Percentiles rank a stretch among this genome's conserved stretches.
Conservation (phyloP, 2,888 invertebrate genomes). For the Callosobruchus maculatus region DNA sequence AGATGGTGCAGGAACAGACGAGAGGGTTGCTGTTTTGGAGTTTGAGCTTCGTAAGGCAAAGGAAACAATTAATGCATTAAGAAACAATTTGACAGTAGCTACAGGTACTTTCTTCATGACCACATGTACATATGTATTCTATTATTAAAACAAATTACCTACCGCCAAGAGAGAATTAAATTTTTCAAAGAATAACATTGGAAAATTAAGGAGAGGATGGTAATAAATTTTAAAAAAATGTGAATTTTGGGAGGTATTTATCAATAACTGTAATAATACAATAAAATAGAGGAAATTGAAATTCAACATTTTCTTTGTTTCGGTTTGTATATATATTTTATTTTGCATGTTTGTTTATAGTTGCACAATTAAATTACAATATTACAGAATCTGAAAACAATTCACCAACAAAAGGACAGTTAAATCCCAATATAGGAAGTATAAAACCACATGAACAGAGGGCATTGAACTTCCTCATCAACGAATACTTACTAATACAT, state of each 20-base stretch:
- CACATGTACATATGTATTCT: no score
- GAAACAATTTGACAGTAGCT: conserved; percentile 78
- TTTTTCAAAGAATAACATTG: no score
- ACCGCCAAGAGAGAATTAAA: no score
- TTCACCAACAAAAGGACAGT: conserved; percentile 49
- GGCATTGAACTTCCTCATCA: conserved; percentile 81
- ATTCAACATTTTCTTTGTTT: no score
- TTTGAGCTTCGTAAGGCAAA: conserved; percentile 84
- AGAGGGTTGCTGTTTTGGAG: conserved; percentile 77
- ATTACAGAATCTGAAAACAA: conserved; percentile 53
- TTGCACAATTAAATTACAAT: not conserved
- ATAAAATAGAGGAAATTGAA: no score
- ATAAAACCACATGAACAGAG: conserved; percentile 79
- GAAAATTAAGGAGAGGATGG: no score
- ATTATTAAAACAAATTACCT: no score
- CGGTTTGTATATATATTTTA: no score
- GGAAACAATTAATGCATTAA: conserved; percentile 77
- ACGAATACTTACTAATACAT: conserved; percentile 76
- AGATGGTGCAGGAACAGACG: conserved; percentile 80
- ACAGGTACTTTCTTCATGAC: conserved; percentile 54
- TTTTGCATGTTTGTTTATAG: not conserved
- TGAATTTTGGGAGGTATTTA: no score
- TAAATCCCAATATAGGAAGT: conserved; percentile 44
- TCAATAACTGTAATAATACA: no score
- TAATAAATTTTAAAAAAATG: no score